Conservation (phyloP, 2,797 vertebrate genomes). For the Notamacropus eugenii region DNA sequence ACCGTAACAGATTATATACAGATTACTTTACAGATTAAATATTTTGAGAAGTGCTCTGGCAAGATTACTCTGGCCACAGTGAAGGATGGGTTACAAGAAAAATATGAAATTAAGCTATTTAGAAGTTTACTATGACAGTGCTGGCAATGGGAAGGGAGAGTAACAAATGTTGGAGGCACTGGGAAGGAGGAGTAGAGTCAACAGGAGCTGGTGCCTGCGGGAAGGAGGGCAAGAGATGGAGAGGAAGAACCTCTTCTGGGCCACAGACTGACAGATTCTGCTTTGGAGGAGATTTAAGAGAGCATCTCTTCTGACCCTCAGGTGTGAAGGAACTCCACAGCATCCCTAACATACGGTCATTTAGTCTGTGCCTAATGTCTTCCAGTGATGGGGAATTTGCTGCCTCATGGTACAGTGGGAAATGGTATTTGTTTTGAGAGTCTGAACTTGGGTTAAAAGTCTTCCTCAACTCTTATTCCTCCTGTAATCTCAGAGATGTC, state of each 20-base stretch:
- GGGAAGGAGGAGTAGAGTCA: neutral
- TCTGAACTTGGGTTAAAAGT: neutral
- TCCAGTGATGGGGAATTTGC: neutral
- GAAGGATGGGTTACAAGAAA: neutral
- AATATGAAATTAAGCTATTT: neutral
- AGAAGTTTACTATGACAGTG: neutral
- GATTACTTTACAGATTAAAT: neutral
- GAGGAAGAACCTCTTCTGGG: neutral
- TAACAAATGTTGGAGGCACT: neutral
- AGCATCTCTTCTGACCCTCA: neutral
- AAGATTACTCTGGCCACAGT: neutral
- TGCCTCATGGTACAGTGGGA: neutral
- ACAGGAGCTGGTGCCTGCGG: neutral
- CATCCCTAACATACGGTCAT: neutral
- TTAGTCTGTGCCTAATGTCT: neutral
- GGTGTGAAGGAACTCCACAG: neutral
- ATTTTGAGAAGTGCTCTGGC: neutral
- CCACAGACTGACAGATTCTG: neutral
- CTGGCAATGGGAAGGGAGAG: neutral
- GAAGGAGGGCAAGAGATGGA: neutral
- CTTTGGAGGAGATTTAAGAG: neutral
- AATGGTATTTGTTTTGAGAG: neutral
- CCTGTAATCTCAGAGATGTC: neutral
- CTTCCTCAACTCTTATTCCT: neutral
- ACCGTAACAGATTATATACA: neutral